Evolutionary conservation across 2,113 vertebrate species (phyloP).

Genomic region (Tachysurus vachellii): DNA sequence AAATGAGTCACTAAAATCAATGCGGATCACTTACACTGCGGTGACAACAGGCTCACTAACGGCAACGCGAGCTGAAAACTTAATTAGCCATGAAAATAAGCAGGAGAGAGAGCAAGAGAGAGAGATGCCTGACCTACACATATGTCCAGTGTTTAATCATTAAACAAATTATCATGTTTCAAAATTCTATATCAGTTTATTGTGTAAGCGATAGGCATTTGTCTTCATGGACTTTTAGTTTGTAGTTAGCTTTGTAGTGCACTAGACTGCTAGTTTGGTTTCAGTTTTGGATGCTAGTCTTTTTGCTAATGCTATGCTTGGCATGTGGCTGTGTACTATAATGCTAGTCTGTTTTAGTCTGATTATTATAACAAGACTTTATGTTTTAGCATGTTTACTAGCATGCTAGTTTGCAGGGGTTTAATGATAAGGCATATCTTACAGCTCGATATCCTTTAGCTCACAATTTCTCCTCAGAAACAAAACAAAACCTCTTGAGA

Average conservation of each 20-base stretch:
- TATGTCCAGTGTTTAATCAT: background rate
- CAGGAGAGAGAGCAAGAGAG: constrained; percentile 13
- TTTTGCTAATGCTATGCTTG: too few species aligned
- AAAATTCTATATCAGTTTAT: background rate
- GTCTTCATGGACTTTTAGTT: background rate
- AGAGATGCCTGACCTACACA: constrained; percentile 15
- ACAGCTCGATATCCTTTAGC: background rate
- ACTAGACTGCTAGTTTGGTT: background rate
- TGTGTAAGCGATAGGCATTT: too few species aligned
- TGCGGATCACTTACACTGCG: constrained; percentile 72
- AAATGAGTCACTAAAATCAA: constrained; percentile 79
- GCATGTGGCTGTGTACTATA: too few species aligned
- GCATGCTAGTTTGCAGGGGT: background rate
- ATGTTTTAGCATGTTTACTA: background rate
- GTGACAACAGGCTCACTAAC: constrained; percentile 72
- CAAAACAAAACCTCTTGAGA: background rate
- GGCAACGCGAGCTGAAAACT: constrained; percentile 66
- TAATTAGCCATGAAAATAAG: constrained; percentile 68
- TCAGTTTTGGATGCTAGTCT: background rate
- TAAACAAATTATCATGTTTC: background rate
- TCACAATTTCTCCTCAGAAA: background rate
- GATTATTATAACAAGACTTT: too few species aligned
- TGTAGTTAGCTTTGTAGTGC: background rate
- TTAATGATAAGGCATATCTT: background rate
- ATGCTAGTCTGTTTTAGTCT: too few species aligned